These are phyloP conservation scores for Diaperis boleti DNA, from an alignment of 2,888 invertebrate species.

Conservation along the genomic window DNA sequence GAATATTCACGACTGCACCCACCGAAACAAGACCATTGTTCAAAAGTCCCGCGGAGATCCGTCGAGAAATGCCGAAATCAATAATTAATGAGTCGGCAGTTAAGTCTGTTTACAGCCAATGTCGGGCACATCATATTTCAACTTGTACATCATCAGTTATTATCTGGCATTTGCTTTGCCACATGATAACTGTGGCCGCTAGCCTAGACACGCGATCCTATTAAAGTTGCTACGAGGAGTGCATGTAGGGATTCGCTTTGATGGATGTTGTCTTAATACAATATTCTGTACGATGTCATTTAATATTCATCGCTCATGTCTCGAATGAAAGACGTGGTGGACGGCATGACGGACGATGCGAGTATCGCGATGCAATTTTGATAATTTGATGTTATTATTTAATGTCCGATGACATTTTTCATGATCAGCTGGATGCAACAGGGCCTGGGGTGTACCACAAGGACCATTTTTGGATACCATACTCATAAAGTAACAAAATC, in stretches of 20 bases:
- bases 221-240: slow-evolving; percentile 39
- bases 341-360: no score
- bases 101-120: slow-evolving; percentile 34
- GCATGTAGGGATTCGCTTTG: slow-evolving; percentile 38
- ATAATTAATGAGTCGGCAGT: slow-evolving; percentile 19
- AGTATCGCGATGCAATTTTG: no score
- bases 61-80: slow-evolving; percentile 14
- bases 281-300: slow-evolving; percentile 40
- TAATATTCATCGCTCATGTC: slow-evolving; percentile 38
- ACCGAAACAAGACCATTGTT: not conserved
- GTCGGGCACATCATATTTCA: slow-evolving; percentile 43
- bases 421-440: no score
- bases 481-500: no score
- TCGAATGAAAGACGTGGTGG: no score
- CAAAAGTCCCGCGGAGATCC: not conserved
- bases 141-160: slow-evolving; percentile 41
- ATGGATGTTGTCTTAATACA: slow-evolving; percentile 42
- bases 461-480: no score
- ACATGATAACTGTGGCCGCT: slow-evolving; percentile 39
- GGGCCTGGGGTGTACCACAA: no score
- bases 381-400: no score
- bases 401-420: no score
- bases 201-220: slow-evolving; percentile 43
- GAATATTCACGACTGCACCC: slow-evolving; percentile 2
- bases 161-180: slow-evolving; percentile 39